A percentile compares a stretch with the other conserved stretches of the same genome.
phyloP scores from a whole-genome alignment of 1,140 invertebrate species.

The Drosophila watanabei region DNA sequence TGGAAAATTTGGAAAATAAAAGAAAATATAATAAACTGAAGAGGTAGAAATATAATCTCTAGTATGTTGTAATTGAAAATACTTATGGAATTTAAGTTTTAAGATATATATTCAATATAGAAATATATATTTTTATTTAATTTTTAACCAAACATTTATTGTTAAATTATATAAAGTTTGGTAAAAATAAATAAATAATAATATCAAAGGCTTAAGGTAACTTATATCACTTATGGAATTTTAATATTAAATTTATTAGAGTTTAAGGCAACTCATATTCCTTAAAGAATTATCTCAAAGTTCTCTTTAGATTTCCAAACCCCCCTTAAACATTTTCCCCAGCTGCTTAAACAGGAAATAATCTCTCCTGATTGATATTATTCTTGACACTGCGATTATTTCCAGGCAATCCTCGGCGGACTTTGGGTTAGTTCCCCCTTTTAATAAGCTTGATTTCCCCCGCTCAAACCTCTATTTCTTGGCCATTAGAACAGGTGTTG shows the following conservation, averaged over 20 bases:
- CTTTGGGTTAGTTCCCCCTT: not conserved
- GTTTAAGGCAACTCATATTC: too few relatives aligned
- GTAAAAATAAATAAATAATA: too few relatives aligned
- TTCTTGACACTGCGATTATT: constrained; percentile 19
- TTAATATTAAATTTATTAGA: too few relatives aligned
- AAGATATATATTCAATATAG: too few relatives aligned
- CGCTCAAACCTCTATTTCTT: not conserved
- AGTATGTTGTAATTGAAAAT: too few relatives aligned
- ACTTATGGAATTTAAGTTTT: too few relatives aligned
- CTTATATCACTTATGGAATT: too few relatives aligned
- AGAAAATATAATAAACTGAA: not conserved
- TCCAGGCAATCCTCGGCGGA: not conserved
- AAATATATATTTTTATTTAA: too few relatives aligned
- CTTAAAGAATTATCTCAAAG: not conserved
- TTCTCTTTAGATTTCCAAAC: too few relatives aligned
- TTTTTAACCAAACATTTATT: too few relatives aligned
- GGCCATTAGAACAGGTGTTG: constrained; percentile 62
- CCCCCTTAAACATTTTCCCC: not conserved
- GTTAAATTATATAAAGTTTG: too few relatives aligned
- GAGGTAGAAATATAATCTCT: not conserved
- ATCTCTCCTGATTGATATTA: constrained; percentile 14
- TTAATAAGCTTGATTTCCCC: constrained; percentile 21
- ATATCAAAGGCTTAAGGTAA: too few relatives aligned
- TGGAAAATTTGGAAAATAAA: fast-evolving
- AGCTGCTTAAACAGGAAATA: constrained; percentile 1